Base-by-base conservation (phyloP, 2,888 invertebrate species). In the Oscheius onirici region DNA sequence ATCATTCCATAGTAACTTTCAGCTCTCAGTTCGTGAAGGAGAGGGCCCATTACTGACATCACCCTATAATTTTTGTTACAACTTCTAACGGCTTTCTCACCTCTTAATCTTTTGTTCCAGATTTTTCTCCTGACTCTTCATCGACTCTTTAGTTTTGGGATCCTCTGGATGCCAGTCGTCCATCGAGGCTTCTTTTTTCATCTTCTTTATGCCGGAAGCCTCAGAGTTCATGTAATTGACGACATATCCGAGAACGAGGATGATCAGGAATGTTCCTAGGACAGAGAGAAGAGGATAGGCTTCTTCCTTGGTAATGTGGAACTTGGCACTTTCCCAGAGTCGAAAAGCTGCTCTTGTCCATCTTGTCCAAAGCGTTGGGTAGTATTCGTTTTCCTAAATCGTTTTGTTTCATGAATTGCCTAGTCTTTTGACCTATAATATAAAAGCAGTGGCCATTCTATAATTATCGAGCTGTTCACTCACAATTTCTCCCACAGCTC, bases 1-100 rank as follows among this genome's bases (percentile, higher is more conserved):
- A 99, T 93, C 81, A 99, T 91, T 69, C 95, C 95, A 87, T 95
- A 95, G 88, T 95, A 97, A 72, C 95, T 95, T 90, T 97, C 96
- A 1, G 94, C 93, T 55, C 95, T 90, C 68, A 99, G 90, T 88
- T 97, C 97, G 88, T 97, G 95, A 65, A 99, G 90, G 77, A 92
- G 91, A 10, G 83, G 81, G 41, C 72, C 74, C 85, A 87, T 87
- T 17, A 72, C 52, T 22, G 73, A 69, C 52, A 76, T 65, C 0
- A 73, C 71, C 46, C 77, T 75, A 57, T 2, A 22, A 72, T 54
- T 10, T 10, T 3, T 46, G 17, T 17, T 17, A 17, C n/a, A 11
- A 15, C 10, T 55, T 55, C 26, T 3, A 13, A 17, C 10, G 26
- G 24, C n/a, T 22, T 10, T 10, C 34, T 17, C 17, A 49, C 63